A percentile compares a stretch with the other conserved stretches of the same genome.
Conservation (phyloP, 2,797 vertebrate genomes). For the Oreortyx pictus region DNA sequence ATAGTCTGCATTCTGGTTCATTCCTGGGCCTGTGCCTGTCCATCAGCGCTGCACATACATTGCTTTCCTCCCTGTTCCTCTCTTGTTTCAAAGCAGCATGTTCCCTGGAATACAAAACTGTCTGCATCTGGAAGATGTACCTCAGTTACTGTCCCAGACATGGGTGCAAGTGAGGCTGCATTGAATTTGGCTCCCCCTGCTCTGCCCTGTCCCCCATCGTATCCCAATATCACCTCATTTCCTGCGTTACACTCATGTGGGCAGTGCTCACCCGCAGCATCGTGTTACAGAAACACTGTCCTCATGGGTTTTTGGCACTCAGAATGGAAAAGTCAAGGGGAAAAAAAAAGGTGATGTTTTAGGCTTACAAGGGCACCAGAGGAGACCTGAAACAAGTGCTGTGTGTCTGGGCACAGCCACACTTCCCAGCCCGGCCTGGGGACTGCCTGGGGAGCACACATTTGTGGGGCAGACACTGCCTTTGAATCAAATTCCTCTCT, state of each 20-base stretch:
- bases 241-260: background rate
- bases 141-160: background rate
- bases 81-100: background rate
- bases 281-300: constrained; percentile 4
- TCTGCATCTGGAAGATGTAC: background rate
- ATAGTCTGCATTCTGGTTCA: background rate
- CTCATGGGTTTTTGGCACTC: background rate
- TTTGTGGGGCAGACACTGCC: background rate
- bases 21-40: fast-evolving
- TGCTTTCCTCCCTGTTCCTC: background rate
- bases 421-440: background rate
- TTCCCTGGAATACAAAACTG: background rate
- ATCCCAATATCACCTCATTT: background rate
- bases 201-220: background rate
- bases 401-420: background rate
- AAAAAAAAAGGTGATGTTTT: background rate
- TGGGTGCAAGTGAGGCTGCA: background rate
- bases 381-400: background rate
- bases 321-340: background rate
- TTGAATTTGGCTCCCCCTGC: background rate
- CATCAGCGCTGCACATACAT: fast-evolving
- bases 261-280: constrained; percentile 1
- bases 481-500: background rate
- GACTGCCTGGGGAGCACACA: fast-evolving
- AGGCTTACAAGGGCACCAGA: background rate